Base-by-base conservation (phyloP, 2,888 invertebrate genomes). In the Noctua janthe region DNA sequence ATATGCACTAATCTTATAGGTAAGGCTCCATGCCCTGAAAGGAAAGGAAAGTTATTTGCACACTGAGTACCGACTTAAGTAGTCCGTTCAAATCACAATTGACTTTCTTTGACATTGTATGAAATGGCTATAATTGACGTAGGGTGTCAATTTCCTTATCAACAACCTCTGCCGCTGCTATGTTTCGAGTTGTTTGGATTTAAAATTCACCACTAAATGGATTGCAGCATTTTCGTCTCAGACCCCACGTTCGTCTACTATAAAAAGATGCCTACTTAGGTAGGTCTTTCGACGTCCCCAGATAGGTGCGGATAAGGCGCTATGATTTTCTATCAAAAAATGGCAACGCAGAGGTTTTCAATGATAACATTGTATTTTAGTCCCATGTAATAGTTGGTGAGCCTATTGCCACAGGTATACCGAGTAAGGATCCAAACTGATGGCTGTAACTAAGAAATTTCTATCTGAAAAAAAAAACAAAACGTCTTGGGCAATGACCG, bases 1-100 rank as follows among this genome's bases (percentile, higher is more conserved):
- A 96, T 54, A 87, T 95, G 87, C 95, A 93, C 81, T 95, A 91
- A 93, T 78, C 51, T 20, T 70, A 64, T 51, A 82, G 89, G 91
- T 89, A 3, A 78, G 69, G 10, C 1, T 10, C 13, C 23, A 70
- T 20, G 6, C 20, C 17, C 59, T 59, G 13, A n/a, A 13, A n/a
- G 13, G 1, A 5, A n/a, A 13, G 59, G 5, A 5, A n/a, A 59
- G n/a, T n/a, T n/a, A 59, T 1, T 59, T 59, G 59, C 59, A 11
- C 54, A 56, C 54, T 56, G 10, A 10, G 8, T 10, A 56, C 8
- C 23, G 23, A 56, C 23, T 8, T 54, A 8, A 20, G 7, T 20
- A 7, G 54, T 54, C 7, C 20, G 54, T 54, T 51, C 49, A 15
- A 15, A 51, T 17, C 17, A 51, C 15, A 51, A 51, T 7, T 51